phyloP scores from a whole-genome alignment of 92 coral and sea anemone genomes.

The Chrysogorgia sp. region DNA sequence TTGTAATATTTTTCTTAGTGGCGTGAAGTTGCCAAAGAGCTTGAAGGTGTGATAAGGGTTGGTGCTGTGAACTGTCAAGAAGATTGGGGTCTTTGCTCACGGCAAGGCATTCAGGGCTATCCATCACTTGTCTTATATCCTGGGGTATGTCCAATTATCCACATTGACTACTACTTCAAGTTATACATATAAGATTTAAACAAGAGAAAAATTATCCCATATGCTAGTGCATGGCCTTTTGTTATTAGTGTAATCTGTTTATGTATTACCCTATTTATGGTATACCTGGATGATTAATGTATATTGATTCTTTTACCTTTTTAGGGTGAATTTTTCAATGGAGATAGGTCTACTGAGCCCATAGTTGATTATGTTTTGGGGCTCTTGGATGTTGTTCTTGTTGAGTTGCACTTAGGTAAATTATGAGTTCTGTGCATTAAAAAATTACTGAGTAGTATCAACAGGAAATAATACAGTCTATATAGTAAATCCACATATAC shows the following conservation, averaged over 20 bases:
- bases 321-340: conserved; percentile 87
- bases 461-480: no score
- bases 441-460: background rate
- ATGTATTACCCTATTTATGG: no score
- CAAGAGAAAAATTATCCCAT: no score
- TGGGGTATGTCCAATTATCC: conserved; percentile 64
- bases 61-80: conserved; percentile 99
- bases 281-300: background rate
- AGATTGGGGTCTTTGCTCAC: conserved; percentile 90
- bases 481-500: background rate
- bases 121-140: conserved; percentile 92
- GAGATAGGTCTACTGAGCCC: conserved; percentile 64
- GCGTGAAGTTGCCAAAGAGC: conserved; percentile 96
- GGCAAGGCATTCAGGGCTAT: conserved; percentile 83
- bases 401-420: conserved; percentile 84
- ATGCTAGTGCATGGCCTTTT: no score
- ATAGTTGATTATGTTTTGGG: conserved; percentile 76
- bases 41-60: conserved; percentile 94
- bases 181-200: no score
- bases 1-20: conserved; percentile 59
- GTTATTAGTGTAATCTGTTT: no score
- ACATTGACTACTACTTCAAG: background rate
- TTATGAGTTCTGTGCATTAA: background rate
- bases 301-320: conserved; percentile 14
- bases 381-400: conserved; percentile 71